Conservation (phyloP, 2,113 vertebrate genomes). For the Macaca nemestrina region DNA sequence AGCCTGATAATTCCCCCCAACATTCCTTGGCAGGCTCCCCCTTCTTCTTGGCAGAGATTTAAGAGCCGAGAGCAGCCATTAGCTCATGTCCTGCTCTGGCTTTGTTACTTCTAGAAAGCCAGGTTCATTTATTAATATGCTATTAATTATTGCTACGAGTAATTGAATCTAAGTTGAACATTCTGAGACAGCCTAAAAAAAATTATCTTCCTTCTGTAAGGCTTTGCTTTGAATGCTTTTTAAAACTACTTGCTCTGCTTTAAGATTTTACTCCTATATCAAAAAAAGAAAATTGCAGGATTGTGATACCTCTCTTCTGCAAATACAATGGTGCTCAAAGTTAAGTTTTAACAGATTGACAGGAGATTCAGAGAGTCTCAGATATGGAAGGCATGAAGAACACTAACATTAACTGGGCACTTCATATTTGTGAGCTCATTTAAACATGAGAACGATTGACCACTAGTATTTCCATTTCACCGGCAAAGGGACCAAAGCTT, state of each 20-base stretch:
- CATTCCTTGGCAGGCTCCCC: constrained; percentile 72
- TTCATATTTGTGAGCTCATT: neutral
- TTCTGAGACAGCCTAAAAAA: neutral
- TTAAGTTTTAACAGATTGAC: neutral
- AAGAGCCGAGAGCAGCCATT: constrained; percentile 47
- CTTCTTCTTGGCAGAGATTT: constrained; percentile 43
- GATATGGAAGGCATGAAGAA: neutral
- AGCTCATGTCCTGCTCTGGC: constrained; percentile 37
- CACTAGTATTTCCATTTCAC: neutral
- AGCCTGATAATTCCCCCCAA: constrained; percentile 53
- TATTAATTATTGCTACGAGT: constrained; percentile 34
- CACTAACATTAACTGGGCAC: neutral
- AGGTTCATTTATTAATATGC: constrained; percentile 27
- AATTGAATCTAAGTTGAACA: constrained; percentile 22
- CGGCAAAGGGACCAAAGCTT: neutral
- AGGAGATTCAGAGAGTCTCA: neutral
- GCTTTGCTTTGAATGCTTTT: constrained; percentile 38
- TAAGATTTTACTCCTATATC: neutral
- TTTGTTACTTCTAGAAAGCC: constrained; percentile 59
- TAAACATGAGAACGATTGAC: neutral
- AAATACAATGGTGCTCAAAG: neutral
- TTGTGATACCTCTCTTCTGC: neutral
- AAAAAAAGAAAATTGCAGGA: neutral
- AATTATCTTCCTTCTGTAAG: neutral
- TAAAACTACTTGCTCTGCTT: neutral